Base-by-base conservation (phyloP, 2,113 vertebrate species). In the Hipposideros armiger region DNA sequence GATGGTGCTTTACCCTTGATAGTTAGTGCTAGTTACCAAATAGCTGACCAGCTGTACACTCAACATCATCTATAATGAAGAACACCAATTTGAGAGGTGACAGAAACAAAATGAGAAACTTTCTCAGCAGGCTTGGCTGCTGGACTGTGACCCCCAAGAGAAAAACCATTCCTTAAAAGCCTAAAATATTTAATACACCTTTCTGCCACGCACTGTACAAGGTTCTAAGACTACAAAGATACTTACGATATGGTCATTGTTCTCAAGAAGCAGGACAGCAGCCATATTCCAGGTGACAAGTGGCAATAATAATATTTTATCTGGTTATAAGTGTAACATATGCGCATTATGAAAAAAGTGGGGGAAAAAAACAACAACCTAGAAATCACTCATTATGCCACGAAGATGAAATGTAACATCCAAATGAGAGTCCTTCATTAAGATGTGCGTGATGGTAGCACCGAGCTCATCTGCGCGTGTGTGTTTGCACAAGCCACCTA, bases 261-360 rank as follows among this genome's bases (percentile, higher is more conserved):
- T 78, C 60, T 70, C 54, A 40, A 60, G 82, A 95, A 64, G 36
- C 76, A 88, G 45, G 77, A 50, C 66, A 16, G 42, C 30, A 42
- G 67, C 67, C 54, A 19, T 13, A 15, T 73, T 67, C 72, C 60
- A 77, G 80, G 64, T 24, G 30, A 83, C 67, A 26, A 17, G 52
- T 80, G 32, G 70, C 56, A 89, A 20, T n/a, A 89, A 20, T n/a
- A 60, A 36, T 83, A 94, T 76, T 94, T 88, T 74, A 78, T 89
- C 36, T 70, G 67, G 42, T 84, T 70, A 7, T 50, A 72, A 88
- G 70, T 17, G 30, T 66, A 92, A 82, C 52, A 50, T 58, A 84
- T 56, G 10, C 26, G 26, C 67, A 24, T 66, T 81, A 69, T 64
- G 73, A 66, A 94, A 94, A 86, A 60, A 2, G 50, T n/a, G 40